Percentiles rank a stretch among this genome's conserved stretches.
Evolutionary conservation across 1,140 invertebrate species (phyloP).

Genomic region (Metopolophium dirhodum): DNA sequence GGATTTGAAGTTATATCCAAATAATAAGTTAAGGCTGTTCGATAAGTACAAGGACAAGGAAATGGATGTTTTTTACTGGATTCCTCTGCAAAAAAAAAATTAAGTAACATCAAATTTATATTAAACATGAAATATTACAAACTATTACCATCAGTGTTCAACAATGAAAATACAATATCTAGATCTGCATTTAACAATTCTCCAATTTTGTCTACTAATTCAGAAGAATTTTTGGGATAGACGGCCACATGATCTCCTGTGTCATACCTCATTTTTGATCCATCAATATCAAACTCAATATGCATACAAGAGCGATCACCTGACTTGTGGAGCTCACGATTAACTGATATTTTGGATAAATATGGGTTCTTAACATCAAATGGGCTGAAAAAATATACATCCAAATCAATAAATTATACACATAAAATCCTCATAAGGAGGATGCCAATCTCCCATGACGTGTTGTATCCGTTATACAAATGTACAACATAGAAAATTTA

Average conservation of each 20-base stretch:
- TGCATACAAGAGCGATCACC: slow-evolving; percentile 91
- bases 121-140: not conserved
- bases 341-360: slow-evolving; percentile 83
- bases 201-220: slow-evolving; percentile 86
- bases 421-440: not conserved
- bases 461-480: not conserved
- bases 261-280: slow-evolving; percentile 88
- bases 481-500: not conserved
- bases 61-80: slow-evolving; percentile 99
- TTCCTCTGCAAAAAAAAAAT: slow-evolving; percentile 73
- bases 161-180: slow-evolving; percentile 81
- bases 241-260: slow-evolving; percentile 95
- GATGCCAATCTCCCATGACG: too few species aligned
- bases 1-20: slow-evolving; percentile 95
- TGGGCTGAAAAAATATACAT: slow-evolving; percentile 72
- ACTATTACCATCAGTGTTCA: slow-evolving; percentile 80
- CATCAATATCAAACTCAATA: slow-evolving; percentile 90
- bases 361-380: slow-evolving; percentile 99
- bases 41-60: slow-evolving; percentile 95
- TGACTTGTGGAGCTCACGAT: slow-evolving; percentile 86
- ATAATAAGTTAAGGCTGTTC: slow-evolving; percentile 95
- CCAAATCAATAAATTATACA: slow-evolving; percentile 12
- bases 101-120: slow-evolving; percentile 26
- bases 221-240: slow-evolving; percentile 88
- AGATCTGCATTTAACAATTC: slow-evolving; percentile 82